Evolutionary conservation across 1,140 invertebrate genomes (phyloP), one percentile per base, ranked within the genome.

Genomic region (Eupeodes corollae): DNA sequence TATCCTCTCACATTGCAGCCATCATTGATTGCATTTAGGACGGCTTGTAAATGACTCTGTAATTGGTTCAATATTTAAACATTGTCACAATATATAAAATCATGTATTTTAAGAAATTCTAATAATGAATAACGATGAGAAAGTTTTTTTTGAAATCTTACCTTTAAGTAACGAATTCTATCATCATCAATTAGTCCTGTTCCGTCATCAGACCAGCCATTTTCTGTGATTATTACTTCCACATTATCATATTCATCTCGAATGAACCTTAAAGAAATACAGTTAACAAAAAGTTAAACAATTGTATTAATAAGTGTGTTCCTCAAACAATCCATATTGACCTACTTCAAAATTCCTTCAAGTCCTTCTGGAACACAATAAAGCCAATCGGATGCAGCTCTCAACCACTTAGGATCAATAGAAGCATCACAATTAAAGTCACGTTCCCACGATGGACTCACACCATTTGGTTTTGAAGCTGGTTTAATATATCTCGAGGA

Each of bases 211-310:
- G 67, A 73, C 63, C 61, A 74, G 14, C 84, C 84, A 57, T 86
- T 86, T 72, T 86, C 84, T 1, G 80, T 80, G 2, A 88, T 70
- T 10, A 79, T 64, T 2, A 85, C 68, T n/a, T 65, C 52, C 0
- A 77, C 73, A 59, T 81, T 78, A 37, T 73, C 59, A 54, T 83
- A 87, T 10, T 71, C 61, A 0, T 68, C 57, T 44, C 73, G 72
- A 12, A 87, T 72, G 72, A 77, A 80, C 32, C 76, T 76, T 26
- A 26, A 26, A 26, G 8, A 11, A 87, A 56, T 1, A 10, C 5
- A 31, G 8, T 6, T 5, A 19, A 21, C 5, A 43, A 43, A 16
- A 18, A 8, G 31, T 31, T 3, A 15, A 21, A 3, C 6, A 33
- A 42, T 18, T 47, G 31, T 13, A 26, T 5, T 26, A 26, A 3